A percentile compares a stretch with the other conserved stretches of the same genome.
Conservation (phyloP, 2,113 vertebrate genomes). For the Takifugu bimaculatus region DNA sequence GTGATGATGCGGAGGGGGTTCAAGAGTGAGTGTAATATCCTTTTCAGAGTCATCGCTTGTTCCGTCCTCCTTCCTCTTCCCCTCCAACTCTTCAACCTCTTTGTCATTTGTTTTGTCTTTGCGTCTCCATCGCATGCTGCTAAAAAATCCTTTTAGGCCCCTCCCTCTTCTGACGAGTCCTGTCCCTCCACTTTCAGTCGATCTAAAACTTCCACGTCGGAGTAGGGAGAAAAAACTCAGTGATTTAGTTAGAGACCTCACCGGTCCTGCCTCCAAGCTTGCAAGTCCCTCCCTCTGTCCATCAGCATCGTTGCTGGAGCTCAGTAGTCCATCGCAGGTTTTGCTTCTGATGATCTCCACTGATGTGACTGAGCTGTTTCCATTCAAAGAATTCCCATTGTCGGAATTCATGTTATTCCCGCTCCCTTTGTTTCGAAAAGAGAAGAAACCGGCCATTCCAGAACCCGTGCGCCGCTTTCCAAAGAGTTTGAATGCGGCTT, state of each 20-base stretch:
- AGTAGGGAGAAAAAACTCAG: conserved; percentile 92
- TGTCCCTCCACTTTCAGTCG: conserved; percentile 71
- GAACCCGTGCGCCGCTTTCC: conserved; percentile 84
- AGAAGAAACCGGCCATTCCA: conserved; percentile 91
- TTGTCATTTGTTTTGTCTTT: conserved; percentile 77
- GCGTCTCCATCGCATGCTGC: conserved; percentile 88
- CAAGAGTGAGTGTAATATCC: conserved; percentile 72
- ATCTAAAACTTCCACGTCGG: conserved; percentile 78
- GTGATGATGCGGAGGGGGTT: conserved; percentile 65
- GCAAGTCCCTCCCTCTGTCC: conserved; percentile 76
- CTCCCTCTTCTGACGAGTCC: conserved; percentile 82
- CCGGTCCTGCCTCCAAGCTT: conserved; percentile 59
- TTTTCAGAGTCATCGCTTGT: conserved; percentile 71
- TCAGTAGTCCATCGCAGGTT: conserved; percentile 87
- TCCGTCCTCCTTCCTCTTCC: conserved; percentile 60
- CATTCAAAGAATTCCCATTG: conserved; percentile 66
- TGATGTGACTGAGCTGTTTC: conserved; percentile 54
- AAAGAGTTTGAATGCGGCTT: conserved; percentile 95
- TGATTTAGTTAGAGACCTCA: conserved; percentile 86
- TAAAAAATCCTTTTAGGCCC: conserved; percentile 86
- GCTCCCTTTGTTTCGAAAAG: conserved; percentile 86
- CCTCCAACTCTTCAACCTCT: conserved; percentile 63
- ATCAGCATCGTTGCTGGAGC: conserved; percentile 72
- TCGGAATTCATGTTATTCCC: conserved; percentile 67
- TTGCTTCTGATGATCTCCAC: conserved; percentile 85